Conservation (phyloP, 2,888 invertebrate genomes). For the Leucoma salicis region DNA sequence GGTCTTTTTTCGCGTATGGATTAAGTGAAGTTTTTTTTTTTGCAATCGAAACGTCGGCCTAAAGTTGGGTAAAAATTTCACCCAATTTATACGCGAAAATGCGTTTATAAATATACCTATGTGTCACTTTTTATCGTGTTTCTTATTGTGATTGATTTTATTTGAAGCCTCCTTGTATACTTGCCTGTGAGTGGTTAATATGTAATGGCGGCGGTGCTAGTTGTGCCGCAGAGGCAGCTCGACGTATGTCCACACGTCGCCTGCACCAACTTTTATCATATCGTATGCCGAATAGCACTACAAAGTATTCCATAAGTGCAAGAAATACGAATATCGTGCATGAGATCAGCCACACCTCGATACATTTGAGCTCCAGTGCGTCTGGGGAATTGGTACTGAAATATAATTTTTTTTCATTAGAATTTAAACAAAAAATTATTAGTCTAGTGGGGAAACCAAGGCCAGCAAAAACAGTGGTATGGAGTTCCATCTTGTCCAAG, state of each 20-base stretch:
- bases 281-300: slow-evolving; percentile 84
- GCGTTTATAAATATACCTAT: not conserved
- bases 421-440: no score
- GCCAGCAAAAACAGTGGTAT: no score
- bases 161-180: not conserved
- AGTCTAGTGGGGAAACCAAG: no score
- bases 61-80: no score
- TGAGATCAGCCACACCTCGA: slow-evolving; percentile 85
- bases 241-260: slow-evolving; percentile 65
- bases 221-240: slow-evolving; percentile 70
- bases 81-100: no score
- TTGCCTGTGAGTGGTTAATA: slow-evolving; percentile 73
- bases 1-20: no score
- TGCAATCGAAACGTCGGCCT: no score
- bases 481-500: no score
- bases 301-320: slow-evolving; percentile 84
- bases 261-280: slow-evolving; percentile 85
- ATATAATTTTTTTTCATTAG: no score
- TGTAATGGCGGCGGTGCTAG: slow-evolving; percentile 67
- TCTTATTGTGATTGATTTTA: slow-evolving; percentile 28
- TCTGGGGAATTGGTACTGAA: slow-evolving; percentile 84
- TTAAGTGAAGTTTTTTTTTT: no score
- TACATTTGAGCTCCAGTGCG: slow-evolving; percentile 84
- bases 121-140: slow-evolving; percentile 6
- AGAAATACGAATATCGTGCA: slow-evolving; percentile 85